Base-by-base conservation (phyloP, 2,888 invertebrate genomes). In the Patella ulyssiponensis region DNA sequence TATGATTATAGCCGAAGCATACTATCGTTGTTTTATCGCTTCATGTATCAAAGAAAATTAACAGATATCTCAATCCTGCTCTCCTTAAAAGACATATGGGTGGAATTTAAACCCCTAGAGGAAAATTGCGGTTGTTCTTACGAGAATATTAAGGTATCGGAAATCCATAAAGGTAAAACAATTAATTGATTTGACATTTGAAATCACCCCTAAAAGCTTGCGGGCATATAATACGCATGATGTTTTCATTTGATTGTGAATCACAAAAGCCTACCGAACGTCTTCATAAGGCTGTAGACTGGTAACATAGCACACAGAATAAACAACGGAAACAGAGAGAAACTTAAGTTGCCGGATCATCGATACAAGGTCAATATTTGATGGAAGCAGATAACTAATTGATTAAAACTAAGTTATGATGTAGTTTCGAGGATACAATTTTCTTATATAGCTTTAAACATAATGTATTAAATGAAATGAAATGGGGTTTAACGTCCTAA, bases 171-270 rank as follows among this genome's bases (percentile, higher is more conserved):
- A 64, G 64, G 64, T 23, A 64, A 64, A 23, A 64, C 23, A 64
- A 64, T 64, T 64, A 64, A 64, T 64, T 64, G 64, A 64, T 64
- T 64, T 64, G 64, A 64, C 64, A 64, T 64, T 64, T 64, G 20
- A 64, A 64, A 64, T 64, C 64, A 64, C 64, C 64, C 23, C 64
- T 64, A 23, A 23, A 64, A 64, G 64, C 64, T 64, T 20, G 20
- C 20, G 64, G 64, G 64, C 64, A 64, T 23, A 23, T 64, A 64
- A 64, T 64, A 64, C 20, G 23, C 20, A 64, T 11, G 64, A 17
- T 20, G 20, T 23, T 23, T 64, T 23, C 64, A 11, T 64, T 64
- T 64, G 64, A 64, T 64, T 64, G 64, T 20, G 64, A 23, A 23
- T 64, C 23, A 64, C 64, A 64, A 64, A 64, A 23, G 11, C 64